Base-by-base conservation (phyloP, 2,797 vertebrate species). In the Peromyscus nudipes region DNA sequence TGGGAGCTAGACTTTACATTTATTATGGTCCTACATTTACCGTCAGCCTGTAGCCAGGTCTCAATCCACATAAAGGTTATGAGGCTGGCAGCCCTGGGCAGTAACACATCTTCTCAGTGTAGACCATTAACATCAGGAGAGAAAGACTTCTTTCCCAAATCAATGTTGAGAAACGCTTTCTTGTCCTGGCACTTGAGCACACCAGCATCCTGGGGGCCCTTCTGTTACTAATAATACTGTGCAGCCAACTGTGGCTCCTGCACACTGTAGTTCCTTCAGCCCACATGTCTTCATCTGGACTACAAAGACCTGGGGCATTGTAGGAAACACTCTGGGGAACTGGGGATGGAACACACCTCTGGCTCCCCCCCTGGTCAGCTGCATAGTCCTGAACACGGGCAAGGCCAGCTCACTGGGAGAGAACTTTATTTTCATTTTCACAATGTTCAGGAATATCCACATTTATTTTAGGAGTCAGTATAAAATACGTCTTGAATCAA, bases 291-390 rank as follows among this genome's bases (percentile, higher is more conserved):
- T 49, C 60, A n/a, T 82, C 67, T 79, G 89, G 77, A 89, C 67
- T 55, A 89, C 43, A 93, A 84, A 91, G 23, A 89, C 84, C 27
- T 64, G 57, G 85, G 69, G 16, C 12, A 67, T 91, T 81, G 94
- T 94, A 91, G 90, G 29, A 92, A 96, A 91, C 57, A 17, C 11
- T 92, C 27, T 31, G 27, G 49, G 91, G 79, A 95, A 94, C 85
- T 86, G 43, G 95, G 76, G 75, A 37, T 23, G 67, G 46, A 84
- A 11, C 79, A 65, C 77, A 40, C 31, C 23, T 46, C n/a, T 31
- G 52, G 69, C 4, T 13, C 43, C 64, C 80, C 60, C 76, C 77
- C 60, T 52, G 57, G 57, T 19, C 67, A 37, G 31, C 17, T 27
- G 80, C 65, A 69, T 29, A 90, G 64, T 82, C 46, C 52, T 49